Evolutionary conservation across 2,888 invertebrate genomes (phyloP).

Genomic region (Acleris emargana): DNA sequence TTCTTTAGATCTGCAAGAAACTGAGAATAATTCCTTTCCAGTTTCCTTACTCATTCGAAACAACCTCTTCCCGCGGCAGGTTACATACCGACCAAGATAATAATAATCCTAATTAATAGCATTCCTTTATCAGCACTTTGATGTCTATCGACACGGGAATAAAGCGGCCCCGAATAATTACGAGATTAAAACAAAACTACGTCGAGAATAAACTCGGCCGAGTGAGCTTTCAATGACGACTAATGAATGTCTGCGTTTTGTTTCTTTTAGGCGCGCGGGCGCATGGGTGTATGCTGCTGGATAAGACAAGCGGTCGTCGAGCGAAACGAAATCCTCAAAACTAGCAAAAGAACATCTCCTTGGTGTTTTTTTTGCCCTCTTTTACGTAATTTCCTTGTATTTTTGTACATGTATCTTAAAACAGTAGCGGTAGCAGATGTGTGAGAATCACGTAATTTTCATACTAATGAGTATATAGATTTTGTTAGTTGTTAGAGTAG

Average conservation of each 20-base stretch:
- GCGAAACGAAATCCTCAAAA: too few species aligned
- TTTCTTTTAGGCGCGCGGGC: conserved; percentile 48
- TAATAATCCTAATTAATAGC: conserved; percentile 39
- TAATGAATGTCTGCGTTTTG: conserved; percentile 70
- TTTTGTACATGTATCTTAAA: too few species aligned
- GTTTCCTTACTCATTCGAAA: too few species aligned
- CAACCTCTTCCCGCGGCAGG: too few species aligned
- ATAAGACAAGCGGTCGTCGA: conserved; percentile 23
- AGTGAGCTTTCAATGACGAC: conserved; percentile 75
- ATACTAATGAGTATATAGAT: too few species aligned
- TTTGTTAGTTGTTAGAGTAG: too few species aligned
- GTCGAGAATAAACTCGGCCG: conserved; percentile 52
- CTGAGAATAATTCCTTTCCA: too few species aligned
- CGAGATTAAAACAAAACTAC: conserved; percentile 58
- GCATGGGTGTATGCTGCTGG: conserved; percentile 35
- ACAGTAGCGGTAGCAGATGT: too few species aligned
- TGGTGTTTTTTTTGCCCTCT: too few species aligned
- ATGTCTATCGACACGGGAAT: conserved; percentile 35
- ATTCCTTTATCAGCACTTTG: conserved; percentile 28
- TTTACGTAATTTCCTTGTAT: too few species aligned
- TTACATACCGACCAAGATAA: conserved; percentile 10
- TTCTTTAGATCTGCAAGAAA: too few species aligned
- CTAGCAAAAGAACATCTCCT: neutral
- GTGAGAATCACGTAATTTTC: too few species aligned
- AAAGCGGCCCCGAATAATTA: conserved; percentile 54